Percentiles rank a stretch among this genome's conserved stretches.
These are phyloP conservation scores for Sepioteuthis lessoniana DNA, from an alignment of 2,888 invertebrate species.

Conservation along the genomic window DNA sequence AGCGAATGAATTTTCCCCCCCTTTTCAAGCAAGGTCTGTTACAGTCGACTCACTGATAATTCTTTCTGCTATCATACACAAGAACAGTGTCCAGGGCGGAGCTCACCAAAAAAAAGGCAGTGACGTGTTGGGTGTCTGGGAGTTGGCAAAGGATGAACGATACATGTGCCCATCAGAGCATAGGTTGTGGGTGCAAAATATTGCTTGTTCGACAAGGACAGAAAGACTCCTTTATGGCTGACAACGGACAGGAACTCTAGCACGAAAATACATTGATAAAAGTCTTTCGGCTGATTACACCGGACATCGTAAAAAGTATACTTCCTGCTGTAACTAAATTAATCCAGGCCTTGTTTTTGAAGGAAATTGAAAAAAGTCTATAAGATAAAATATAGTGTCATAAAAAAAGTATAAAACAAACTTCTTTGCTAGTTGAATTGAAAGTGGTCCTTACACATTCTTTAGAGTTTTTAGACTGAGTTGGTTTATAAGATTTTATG, in stretches of 20 bases:
- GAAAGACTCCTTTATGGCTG: conserved; percentile 20
- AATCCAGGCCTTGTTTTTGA: neutral
- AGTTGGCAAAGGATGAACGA: neutral
- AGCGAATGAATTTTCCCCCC: neutral
- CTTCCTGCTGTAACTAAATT: conserved; percentile 21
- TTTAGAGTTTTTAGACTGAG: neutral
- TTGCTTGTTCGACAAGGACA: neutral
- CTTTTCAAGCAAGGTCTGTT: conserved; percentile 21
- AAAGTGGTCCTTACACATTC: neutral
- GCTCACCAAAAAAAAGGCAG: neutral
- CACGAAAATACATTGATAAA: neutral
- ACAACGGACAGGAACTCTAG: neutral
- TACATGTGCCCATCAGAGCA: neutral
- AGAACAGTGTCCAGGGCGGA: neutral
- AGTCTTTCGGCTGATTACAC: conserved; percentile 12
- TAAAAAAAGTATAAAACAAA: neutral
- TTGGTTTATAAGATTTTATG: neutral
- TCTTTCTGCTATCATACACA: neutral
- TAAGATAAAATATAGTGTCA: neutral
- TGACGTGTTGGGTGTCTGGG: neutral
- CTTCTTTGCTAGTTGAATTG: neutral
- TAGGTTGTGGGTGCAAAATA: conserved; percentile 13
- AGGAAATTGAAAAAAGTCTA: neutral
- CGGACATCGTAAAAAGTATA: neutral
- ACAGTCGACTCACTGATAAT: conserved; percentile 12